A percentile compares a stretch with the other conserved stretches of the same genome.
phyloP scores from a whole-genome alignment of 1,140 invertebrate species.

The Pectinophora gossypiella region DNA sequence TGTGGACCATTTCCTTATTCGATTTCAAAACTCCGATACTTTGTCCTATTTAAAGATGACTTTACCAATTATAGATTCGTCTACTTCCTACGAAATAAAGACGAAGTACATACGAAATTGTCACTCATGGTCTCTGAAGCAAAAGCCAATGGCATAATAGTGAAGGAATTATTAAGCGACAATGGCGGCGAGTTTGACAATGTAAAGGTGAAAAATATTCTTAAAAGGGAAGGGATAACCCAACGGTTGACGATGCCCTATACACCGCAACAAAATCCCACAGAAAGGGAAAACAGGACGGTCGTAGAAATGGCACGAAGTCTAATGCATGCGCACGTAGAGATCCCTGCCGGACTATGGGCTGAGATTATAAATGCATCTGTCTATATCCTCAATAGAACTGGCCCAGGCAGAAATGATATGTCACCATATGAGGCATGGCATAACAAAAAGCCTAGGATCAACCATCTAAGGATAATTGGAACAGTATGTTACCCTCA shows the following conservation, averaged over 20 bases:
- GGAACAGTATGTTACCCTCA: not conserved
- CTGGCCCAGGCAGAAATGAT: not conserved
- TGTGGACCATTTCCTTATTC: constrained; percentile 10
- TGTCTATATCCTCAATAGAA: constrained; percentile 6
- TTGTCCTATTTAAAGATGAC: constrained; percentile 12
- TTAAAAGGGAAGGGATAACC: constrained; percentile 29
- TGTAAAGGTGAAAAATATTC: constrained; percentile 26
- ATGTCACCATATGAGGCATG: constrained; percentile 6
- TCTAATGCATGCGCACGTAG: constrained; percentile 9
- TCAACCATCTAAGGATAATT: constrained; percentile 7
- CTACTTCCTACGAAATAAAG: constrained; percentile 10
- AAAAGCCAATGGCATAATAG: not conserved
- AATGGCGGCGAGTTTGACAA: constrained; percentile 48
- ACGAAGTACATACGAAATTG: not conserved
- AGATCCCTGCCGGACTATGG: not conserved
- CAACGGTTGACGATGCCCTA: constrained; percentile 37
- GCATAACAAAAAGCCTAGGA: constrained; percentile 4
- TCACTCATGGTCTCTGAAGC: not conserved
- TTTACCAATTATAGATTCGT: constrained; percentile 1
- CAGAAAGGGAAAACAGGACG: constrained; percentile 31
- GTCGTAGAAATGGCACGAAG: constrained; percentile 2
- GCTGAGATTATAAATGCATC: constrained; percentile 5
- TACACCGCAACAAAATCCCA: constrained; percentile 36
- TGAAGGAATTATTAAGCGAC: constrained; percentile 22
- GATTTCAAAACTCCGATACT: constrained; percentile 2